Conservation (phyloP, 2,797 vertebrate genomes). For the Eurystomus glaucurus region DNA sequence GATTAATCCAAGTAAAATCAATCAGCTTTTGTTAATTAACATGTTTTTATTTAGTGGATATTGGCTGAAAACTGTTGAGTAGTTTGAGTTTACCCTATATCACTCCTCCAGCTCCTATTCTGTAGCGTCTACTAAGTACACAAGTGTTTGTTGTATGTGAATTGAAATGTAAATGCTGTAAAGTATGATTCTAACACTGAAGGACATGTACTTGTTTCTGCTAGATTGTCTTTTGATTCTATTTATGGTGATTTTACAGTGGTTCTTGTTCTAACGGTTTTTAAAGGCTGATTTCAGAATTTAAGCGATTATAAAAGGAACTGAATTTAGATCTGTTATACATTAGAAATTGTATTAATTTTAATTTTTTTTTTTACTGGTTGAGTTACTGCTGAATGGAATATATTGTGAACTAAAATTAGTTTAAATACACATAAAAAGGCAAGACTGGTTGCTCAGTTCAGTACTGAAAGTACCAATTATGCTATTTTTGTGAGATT, state of each 20-base stretch:
- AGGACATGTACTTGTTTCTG: background rate
- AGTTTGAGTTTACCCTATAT: background rate
- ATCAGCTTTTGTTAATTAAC: constrained; percentile 32
- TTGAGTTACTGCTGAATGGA: background rate
- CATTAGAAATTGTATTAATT: constrained; percentile 8
- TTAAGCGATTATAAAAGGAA: background rate
- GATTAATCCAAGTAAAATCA: constrained; percentile 23
- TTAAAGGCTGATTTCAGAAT: background rate
- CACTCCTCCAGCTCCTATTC: background rate
- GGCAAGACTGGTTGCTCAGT: background rate
- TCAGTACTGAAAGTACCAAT: constrained; percentile 19
- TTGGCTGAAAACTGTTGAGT: background rate
- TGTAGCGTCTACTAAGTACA: background rate
- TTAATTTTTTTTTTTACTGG: background rate
- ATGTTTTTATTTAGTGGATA: constrained; percentile 20
- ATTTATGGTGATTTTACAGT: background rate
- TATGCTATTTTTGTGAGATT: constrained; percentile 24
- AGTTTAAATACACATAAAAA: background rate
- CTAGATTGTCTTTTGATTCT: background rate
- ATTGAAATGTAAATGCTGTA: background rate
- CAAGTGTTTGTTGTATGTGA: background rate
- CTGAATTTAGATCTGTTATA: constrained; percentile 38
- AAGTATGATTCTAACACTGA: background rate
- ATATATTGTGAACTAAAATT: background rate
- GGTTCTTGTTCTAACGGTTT: background rate